Evolutionary conservation across 2,797 vertebrate species (phyloP).

Genomic region (Microcaecilia unicolor): DNA sequence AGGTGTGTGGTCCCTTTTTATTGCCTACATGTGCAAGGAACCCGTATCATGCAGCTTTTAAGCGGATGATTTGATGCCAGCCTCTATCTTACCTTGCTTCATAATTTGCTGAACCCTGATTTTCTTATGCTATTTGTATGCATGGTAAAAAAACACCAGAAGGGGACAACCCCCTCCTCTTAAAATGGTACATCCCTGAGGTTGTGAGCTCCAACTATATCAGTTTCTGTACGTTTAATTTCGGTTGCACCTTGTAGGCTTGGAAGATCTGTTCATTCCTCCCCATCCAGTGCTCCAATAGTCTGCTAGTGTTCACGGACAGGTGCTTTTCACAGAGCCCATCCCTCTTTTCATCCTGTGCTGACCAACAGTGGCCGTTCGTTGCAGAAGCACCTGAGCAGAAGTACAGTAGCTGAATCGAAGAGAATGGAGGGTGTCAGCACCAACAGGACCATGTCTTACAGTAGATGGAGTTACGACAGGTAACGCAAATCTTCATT

Average conservation of each 20-base stretch:
- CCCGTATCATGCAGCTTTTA: no score
- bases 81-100: no score
- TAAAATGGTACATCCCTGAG: slow-evolving; percentile 45
- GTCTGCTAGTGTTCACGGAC: no score
- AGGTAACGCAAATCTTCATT: slow-evolving; percentile 64
- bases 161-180: slow-evolving; percentile 15
- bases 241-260: background rate
- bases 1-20: background rate
- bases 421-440: slow-evolving; percentile 75
- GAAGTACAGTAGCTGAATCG: no score
- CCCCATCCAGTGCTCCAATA: no score
- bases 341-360: background rate
- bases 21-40: background rate
- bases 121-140: no score
- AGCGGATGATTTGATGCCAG: no score
- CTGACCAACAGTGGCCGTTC: background rate
- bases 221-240: slow-evolving; percentile 7
- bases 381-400: background rate
- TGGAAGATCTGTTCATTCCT: no score
- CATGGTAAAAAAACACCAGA: no score
- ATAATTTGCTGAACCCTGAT: no score
- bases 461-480: slow-evolving; percentile 98
- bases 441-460: slow-evolving; percentile 88
- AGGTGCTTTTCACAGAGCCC: no score
- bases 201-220: slow-evolving; percentile 20